Percentiles rank a stretch among this genome's conserved stretches.
These are phyloP conservation scores for Sclerodermus sp. DNA, from an alignment of 2,888 invertebrate genomes.

Conservation along the genomic window DNA sequence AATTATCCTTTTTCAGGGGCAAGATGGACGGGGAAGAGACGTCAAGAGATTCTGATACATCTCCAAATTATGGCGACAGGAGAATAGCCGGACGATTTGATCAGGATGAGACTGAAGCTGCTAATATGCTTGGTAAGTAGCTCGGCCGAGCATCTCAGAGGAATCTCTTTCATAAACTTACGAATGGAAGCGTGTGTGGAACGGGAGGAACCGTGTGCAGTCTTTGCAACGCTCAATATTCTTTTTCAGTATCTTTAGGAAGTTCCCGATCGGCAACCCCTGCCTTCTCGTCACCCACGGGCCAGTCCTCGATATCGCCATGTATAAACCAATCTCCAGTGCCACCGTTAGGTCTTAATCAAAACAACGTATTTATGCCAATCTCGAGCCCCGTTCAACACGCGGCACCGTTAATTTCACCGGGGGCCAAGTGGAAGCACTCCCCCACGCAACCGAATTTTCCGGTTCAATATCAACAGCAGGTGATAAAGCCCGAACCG, in stretches of 20 bases:
- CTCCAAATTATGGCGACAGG: conserved; percentile 75
- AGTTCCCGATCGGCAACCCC: conserved; percentile 93
- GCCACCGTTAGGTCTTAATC: conserved; percentile 70
- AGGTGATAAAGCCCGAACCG: conserved; percentile 67
- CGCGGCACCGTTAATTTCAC: conserved; percentile 49
- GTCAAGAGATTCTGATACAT: conserved; percentile 86
- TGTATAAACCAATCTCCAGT: conserved; percentile 70
- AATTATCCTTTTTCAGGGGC: conserved; percentile 50
- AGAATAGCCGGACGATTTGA: conserved; percentile 83
- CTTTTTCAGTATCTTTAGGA: conserved; percentile 83
- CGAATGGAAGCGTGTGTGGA: no score
- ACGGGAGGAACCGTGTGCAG: no score
- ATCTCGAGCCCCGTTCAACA: conserved; percentile 73
- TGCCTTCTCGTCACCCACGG: conserved; percentile 79
- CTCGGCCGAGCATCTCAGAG: no score
- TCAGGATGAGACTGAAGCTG: conserved; percentile 94
- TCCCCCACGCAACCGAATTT: conserved; percentile 58
- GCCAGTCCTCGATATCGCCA: conserved; percentile 68
- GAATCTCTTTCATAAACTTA: no score
- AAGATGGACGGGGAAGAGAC: conserved; percentile 83
- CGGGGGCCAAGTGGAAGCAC: conserved; percentile 54
- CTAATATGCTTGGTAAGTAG: conserved; percentile 86
- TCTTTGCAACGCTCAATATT: no score
- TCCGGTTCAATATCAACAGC: conserved; percentile 56
- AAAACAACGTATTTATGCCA: conserved; percentile 86